These are phyloP conservation scores for Lumbricus terrestris DNA, from an alignment of 2,888 invertebrate genomes.

Conservation along the genomic window DNA sequence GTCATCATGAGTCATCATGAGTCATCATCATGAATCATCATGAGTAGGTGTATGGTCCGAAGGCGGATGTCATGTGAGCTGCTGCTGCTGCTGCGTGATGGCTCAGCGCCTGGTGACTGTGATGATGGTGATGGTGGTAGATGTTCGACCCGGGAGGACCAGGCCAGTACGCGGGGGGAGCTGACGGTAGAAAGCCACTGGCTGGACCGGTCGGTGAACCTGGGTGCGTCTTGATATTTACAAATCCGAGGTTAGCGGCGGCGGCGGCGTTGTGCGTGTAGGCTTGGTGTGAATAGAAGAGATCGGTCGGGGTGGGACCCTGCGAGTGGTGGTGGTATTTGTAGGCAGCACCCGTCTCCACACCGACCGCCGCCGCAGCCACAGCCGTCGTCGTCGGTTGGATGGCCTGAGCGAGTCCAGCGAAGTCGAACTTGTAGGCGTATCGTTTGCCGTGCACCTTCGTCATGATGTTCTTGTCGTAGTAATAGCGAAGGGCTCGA, in stretches of 20 bases:
- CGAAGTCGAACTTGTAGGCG: conserved; percentile 95
- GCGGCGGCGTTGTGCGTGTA: conserved; percentile 52
- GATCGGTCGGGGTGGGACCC: conserved; percentile 52
- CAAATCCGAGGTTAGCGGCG: conserved; percentile 70
- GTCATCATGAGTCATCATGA: no score
- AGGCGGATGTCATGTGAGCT: conserved; percentile 4
- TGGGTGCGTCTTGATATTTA: conserved; percentile 64
- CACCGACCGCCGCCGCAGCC: conserved; percentile 65
- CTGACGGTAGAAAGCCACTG: conserved; percentile 62
- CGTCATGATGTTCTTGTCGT: conserved; percentile 97
- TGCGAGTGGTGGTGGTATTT: conserved; percentile 54
- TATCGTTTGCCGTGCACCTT: conserved; percentile 96
- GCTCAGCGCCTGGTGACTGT: not conserved
- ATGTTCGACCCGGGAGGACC: conserved; percentile 63
- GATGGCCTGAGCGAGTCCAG: conserved; percentile 76
- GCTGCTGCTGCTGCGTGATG: conserved; percentile 10
- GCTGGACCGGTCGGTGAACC: conserved; percentile 61
- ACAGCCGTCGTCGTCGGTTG: conserved; percentile 64
- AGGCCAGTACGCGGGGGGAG: conserved; percentile 35
- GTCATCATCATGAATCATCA: no score
- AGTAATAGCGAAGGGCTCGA: conserved; percentile 89
- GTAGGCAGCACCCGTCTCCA: conserved; percentile 67
- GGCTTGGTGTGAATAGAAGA: conserved; percentile 66
- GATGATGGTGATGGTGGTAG: conserved; percentile 65
- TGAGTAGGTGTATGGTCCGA: conserved; percentile 13